These are phyloP conservation scores for Agrenia bidenticulata DNA, from an alignment of 2,888 invertebrate genomes.

Conservation along the genomic window DNA sequence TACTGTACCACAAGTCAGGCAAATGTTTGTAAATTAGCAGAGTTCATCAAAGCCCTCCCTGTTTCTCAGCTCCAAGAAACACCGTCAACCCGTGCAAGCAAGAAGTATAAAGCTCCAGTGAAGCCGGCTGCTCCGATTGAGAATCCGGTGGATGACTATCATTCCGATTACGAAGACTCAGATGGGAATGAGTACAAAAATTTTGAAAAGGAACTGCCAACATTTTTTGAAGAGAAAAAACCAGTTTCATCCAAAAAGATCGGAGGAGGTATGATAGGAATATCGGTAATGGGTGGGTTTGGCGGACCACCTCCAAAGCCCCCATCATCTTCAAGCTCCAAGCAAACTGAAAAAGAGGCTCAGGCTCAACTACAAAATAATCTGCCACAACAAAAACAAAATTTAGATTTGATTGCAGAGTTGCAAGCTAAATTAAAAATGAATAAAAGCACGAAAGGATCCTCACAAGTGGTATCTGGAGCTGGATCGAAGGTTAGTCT, in stretches of 20 bases:
- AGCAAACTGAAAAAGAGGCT: constrained; percentile 20
- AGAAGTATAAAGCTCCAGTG: constrained; percentile 20
- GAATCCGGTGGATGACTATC: not conserved
- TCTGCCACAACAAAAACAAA: constrained; percentile 50
- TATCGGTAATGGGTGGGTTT: constrained; percentile 10
- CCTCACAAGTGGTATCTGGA: not conserved
- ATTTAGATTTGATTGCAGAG: constrained; percentile 51
- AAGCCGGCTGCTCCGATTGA: not conserved
- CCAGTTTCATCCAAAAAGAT: not conserved
- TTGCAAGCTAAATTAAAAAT: constrained; percentile 49
- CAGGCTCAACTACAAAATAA: constrained; percentile 25
- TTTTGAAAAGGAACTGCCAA: no score
- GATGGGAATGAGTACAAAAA: no score
- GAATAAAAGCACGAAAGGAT: constrained; percentile 26
- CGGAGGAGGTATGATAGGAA: not conserved
- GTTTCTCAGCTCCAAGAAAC: not conserved
- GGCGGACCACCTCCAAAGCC: constrained; percentile 8
- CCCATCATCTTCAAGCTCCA: not conserved
- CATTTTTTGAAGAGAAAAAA: no score
- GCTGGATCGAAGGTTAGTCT: not conserved
- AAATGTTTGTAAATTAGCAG: constrained; percentile 44
- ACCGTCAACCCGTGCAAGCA: not conserved
- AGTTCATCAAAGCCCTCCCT: constrained; percentile 20
- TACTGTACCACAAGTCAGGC: constrained; percentile 47
- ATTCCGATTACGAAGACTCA: not conserved